Evolutionary conservation across 30 jellyfish, hydroid and myxozoan species (phyloP).

Genomic region (Cassiopea xamachana): DNA sequence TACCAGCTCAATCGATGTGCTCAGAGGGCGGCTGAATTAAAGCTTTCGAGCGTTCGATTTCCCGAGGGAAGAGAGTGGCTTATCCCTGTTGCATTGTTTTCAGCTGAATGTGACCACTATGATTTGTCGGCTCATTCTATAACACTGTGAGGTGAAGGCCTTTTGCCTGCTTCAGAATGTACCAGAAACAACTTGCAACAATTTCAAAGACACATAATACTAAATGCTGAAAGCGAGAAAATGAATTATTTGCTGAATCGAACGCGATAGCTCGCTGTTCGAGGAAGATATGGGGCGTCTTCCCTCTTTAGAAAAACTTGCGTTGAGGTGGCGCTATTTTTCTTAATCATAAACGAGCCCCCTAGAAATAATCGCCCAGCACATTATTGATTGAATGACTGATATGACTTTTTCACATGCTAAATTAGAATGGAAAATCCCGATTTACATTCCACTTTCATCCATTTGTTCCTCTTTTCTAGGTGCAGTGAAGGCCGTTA

Average conservation of each 20-base stretch:
- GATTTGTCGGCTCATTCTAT: background rate
- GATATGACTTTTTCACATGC: background rate
- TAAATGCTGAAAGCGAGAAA: no score
- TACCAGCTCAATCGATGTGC: background rate
- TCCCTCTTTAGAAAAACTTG: background rate
- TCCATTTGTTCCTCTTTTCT: background rate
- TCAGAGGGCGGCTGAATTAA: background rate
- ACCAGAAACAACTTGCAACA: background rate
- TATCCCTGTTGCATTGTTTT: background rate
- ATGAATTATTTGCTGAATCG: background rate
- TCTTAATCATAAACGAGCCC: background rate
- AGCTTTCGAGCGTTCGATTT: background rate
- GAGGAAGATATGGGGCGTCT: background rate
- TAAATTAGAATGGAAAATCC: background rate
- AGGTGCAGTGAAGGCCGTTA: conserved; percentile 66
- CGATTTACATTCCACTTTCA: background rate
- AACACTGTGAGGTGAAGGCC: background rate
- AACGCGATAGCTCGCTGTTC: background rate
- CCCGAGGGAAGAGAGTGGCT: background rate
- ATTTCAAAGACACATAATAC: background rate
- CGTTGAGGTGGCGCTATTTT: background rate
- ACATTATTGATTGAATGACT: background rate
- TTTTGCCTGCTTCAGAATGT: background rate
- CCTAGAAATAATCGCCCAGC: background rate
- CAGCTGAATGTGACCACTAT: background rate